Evolutionary conservation across 2,113 vertebrate species (phyloP).

Genomic region (Rhinolophus sinicus): DNA sequence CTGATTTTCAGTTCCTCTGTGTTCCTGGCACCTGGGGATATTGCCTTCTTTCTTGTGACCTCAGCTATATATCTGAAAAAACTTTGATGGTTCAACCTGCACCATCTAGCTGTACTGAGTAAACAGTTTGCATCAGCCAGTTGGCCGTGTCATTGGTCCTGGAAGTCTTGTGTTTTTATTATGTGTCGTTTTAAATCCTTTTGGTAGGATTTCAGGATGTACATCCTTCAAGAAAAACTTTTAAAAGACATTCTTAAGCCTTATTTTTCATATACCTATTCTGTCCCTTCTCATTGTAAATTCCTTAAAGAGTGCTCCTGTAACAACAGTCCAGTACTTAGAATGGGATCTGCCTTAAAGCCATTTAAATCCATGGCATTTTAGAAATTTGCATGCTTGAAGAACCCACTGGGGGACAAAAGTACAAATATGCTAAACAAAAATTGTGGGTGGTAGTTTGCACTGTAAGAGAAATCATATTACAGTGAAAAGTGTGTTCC

Average conservation of each 20-base stretch:
- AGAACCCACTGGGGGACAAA: neutral
- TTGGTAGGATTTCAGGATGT: neutral
- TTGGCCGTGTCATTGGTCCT: accelerated
- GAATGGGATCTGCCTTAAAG: neutral
- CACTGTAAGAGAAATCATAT: neutral
- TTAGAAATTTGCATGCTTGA: neutral
- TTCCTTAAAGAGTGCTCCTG: neutral
- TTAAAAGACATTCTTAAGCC: neutral
- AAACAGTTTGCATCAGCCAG: neutral
- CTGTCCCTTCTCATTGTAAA: neutral
- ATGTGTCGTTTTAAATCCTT: neutral
- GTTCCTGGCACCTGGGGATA: neutral
- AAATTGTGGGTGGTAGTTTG: neutral
- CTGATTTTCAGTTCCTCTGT: neutral
- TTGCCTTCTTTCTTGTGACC: neutral
- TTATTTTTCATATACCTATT: neutral
- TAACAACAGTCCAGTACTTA: neutral
- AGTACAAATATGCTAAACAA: neutral
- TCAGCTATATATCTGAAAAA: neutral
- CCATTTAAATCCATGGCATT: neutral
- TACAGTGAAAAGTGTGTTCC: neutral
- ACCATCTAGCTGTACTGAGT: too few relatives aligned
- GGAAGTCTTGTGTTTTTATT: neutral
- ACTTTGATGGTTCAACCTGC: neutral
- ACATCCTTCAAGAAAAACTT: neutral